Base-by-base conservation (phyloP, 2,113 vertebrate species). In the Xenus cinereus region DNA sequence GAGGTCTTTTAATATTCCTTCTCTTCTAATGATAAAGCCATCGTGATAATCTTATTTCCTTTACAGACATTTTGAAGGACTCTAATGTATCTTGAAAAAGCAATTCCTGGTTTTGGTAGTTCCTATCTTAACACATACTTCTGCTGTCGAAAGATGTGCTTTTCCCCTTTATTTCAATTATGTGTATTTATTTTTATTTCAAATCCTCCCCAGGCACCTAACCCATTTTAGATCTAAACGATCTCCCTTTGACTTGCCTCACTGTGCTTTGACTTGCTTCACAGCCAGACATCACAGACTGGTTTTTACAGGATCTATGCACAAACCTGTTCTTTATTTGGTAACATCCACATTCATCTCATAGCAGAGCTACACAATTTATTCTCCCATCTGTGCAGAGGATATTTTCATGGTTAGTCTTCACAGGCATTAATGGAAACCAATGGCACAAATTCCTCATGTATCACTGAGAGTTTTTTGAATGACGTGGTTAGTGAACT, bases 1-100 rank as follows among this genome's bases (percentile, higher is more conserved):
- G 92, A 97, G 62, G 86, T 95, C 96, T 97, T 98, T 97, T 97
- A 98, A 98, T 98, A 98, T 97, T 97, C 95, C 73, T 92, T 93
- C 97, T 97, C 96, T 97, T 96, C 94, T 97, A 97, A 97, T 97
- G 97, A 97, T 97, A 97, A 98, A 92, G 71, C 73, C 84, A 95
- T 97, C 95, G 87, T 89, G 96, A 98, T 98, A 97, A 98, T 95
- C 95, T 97, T 97, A 95, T 97, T 97, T 97, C 97, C 93, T 93
- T 97, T 96, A 95, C 82, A 97, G 94, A 95, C 94, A 90, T 90
- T 94, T 97, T 97, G 95, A 98, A 98, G 96, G 93, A 97, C 89
- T 96, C 87, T 94, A 96, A 85, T 93, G 95, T 94, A 90, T 96
- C 90, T 81, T 77, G 66, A 60, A 96, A 97, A 97, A 90, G 91